These are phyloP conservation scores for Paedocypris sp. DNA, from an alignment of 2,113 vertebrate genomes.

Conservation along the genomic window DNA sequence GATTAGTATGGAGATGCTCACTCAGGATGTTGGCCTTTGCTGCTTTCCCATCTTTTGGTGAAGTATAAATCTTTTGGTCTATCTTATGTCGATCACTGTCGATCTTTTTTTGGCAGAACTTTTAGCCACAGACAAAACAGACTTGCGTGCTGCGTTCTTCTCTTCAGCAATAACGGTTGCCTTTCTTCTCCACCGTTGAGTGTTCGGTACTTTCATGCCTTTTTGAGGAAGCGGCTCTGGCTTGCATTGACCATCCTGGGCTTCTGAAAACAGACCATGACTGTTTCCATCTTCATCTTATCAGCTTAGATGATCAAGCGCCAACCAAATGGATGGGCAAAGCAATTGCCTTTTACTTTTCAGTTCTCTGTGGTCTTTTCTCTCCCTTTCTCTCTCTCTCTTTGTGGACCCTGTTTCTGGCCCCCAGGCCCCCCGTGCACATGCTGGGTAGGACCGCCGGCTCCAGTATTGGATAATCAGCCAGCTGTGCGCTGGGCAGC, in stretches of 20 bases:
- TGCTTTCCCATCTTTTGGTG: too few species aligned
- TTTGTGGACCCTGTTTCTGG: constrained; percentile 40
- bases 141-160: constrained; percentile 38
- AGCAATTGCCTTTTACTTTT: constrained; percentile 48
- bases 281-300: constrained; percentile 35
- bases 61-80: too few species aligned
- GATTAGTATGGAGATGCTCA: neutral
- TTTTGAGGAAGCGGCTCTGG: too few species aligned
- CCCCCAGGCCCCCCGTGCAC: constrained; percentile 57
- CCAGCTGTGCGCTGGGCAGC: constrained; percentile 72
- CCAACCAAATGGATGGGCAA: constrained; percentile 44
- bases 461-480: constrained; percentile 72
- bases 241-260: too few species aligned
- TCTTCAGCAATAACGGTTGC: constrained; percentile 24
- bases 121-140: constrained; percentile 42
- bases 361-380: too few species aligned
- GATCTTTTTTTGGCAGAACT: constrained; percentile 34
- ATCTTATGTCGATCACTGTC: too few species aligned
- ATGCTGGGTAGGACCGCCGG: constrained; percentile 43
- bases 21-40: constrained; percentile 18
- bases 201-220: too few species aligned
- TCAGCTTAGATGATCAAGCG: constrained; percentile 52
- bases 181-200: neutral
- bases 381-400: constrained; percentile 21
- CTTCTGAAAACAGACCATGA: constrained; percentile 49